A percentile compares a stretch with the other conserved stretches of the same genome.
Evolutionary conservation across 2,797 vertebrate species (phyloP).

Genomic region (Hippopotamyrus pictus): DNA sequence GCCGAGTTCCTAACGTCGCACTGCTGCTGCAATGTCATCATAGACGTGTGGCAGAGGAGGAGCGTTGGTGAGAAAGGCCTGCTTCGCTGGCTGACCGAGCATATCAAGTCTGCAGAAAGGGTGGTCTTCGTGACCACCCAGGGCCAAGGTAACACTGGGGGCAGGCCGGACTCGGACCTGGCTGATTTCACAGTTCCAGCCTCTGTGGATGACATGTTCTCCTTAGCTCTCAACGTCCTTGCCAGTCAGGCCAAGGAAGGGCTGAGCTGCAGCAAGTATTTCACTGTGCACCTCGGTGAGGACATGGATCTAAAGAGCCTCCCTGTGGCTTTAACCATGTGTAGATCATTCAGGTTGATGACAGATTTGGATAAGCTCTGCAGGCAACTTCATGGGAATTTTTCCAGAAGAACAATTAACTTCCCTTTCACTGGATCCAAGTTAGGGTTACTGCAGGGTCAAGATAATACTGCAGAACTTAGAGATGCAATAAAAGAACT

Average conservation of each 20-base stretch:
- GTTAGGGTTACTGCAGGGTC: not conserved
- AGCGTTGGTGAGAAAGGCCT: constrained; percentile 66
- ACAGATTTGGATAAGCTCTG: constrained; percentile 59
- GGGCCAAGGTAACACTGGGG: not conserved
- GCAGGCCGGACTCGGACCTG: constrained; percentile 13
- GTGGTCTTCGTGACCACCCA: constrained; percentile 62
- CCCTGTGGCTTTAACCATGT: constrained; percentile 50
- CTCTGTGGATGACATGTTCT: constrained; percentile 62
- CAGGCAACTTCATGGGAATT: constrained; percentile 41
- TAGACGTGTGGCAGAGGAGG: constrained; percentile 69
- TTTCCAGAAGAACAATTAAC: not conserved
- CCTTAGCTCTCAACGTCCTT: constrained; percentile 67
- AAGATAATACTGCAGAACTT: constrained; percentile 29
- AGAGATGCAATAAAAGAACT: constrained; percentile 40
- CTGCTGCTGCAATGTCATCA: constrained; percentile 53
- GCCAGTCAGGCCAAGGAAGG: constrained; percentile 55
- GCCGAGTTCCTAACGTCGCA: constrained; percentile 62
- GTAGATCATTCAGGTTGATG: constrained; percentile 59
- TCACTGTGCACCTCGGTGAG: constrained; percentile 57
- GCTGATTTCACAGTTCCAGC: constrained; percentile 42
- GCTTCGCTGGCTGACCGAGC: constrained; percentile 65
- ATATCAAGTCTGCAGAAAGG: constrained; percentile 50
- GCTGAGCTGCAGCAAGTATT: constrained; percentile 53
- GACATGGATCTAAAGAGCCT: constrained; percentile 26
- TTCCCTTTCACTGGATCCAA: constrained; percentile 19